Conservation (phyloP, 2,797 vertebrate species). For the Pseudochaenichthys georgianus region DNA sequence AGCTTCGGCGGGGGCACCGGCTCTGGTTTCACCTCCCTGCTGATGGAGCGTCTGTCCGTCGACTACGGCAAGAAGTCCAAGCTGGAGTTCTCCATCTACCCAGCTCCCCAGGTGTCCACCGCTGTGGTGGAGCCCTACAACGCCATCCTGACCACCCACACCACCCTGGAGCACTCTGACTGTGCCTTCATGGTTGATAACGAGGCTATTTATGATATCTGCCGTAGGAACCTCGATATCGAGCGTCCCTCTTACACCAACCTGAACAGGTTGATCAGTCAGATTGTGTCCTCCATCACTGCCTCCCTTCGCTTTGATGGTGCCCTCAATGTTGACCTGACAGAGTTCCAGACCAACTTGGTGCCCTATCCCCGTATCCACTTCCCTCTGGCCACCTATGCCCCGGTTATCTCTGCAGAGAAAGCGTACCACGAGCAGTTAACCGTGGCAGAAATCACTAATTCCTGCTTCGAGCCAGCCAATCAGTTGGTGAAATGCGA, state of each 20-base stretch:
- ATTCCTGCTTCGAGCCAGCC: conserved; percentile 77
- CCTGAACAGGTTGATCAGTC: conserved; percentile 85
- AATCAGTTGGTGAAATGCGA: conserved; percentile 84
- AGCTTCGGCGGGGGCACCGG: conserved; percentile 91
- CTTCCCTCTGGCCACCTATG: conserved; percentile 84
- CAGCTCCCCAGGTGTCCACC: conserved; percentile 90
- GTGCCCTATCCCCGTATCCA: conserved; percentile 79
- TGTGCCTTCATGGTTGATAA: conserved; percentile 79
- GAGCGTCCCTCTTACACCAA: conserved; percentile 88
- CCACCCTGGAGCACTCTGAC: conserved; percentile 84
- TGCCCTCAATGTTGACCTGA: conserved; percentile 87
- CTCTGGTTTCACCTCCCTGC: conserved; percentile 90
- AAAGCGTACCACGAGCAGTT: conserved; percentile 73
- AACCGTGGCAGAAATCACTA: conserved; percentile 31
- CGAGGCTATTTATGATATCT: conserved; percentile 86
- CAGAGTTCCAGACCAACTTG: conserved; percentile 90
- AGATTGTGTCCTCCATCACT: conserved; percentile 89
- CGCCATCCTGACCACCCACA: conserved; percentile 86
- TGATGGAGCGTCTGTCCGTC: conserved; percentile 89
- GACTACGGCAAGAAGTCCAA: conserved; percentile 88
- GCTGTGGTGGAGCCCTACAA: conserved; percentile 90
- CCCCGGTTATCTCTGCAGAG: conserved; percentile 85
- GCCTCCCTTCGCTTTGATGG: conserved; percentile 89
- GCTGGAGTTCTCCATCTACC: conserved; percentile 90
- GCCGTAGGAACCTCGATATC: conserved; percentile 86